Conservation (phyloP, 2,113 vertebrate species). For the Rutilus rutilus region DNA sequence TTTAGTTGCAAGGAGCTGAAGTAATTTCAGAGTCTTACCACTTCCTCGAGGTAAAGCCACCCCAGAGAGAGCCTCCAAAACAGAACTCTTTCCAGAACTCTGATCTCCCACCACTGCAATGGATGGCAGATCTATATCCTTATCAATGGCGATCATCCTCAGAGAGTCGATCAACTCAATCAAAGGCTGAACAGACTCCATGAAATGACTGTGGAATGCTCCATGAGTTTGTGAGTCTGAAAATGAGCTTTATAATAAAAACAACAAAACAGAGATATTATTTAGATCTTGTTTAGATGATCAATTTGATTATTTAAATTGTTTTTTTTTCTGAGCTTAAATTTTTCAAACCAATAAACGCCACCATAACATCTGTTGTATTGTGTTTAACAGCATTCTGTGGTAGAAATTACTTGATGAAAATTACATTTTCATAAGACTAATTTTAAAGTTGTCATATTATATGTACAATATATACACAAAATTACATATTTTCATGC, state of each 20-base stretch:
- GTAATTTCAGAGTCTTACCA: slow-evolving; percentile 43
- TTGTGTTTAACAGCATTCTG: background rate
- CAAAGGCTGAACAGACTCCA: slow-evolving; percentile 47
- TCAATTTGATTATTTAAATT: no score
- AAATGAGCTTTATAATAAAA: background rate
- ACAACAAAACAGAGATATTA: background rate
- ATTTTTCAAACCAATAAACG: background rate
- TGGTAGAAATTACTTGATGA: background rate
- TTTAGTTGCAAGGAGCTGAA: background rate
- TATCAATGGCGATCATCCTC: slow-evolving; percentile 48
- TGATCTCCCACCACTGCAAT: slow-evolving; percentile 62
- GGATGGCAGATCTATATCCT: slow-evolving; percentile 55
- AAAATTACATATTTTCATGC: background rate
- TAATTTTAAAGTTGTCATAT: background rate
- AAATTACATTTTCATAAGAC: background rate
- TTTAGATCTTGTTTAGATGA: background rate
- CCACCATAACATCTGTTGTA: background rate
- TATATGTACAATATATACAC: background rate
- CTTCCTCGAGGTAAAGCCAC: slow-evolving; percentile 60
- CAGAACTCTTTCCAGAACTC: slow-evolving; percentile 64
- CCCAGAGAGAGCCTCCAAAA: slow-evolving; percentile 64
- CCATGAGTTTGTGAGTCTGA: background rate
- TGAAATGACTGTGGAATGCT: slow-evolving; percentile 19
- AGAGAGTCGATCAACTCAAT: slow-evolving; percentile 58
- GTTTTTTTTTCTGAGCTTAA: background rate